Evolutionary conservation across 2,113 vertebrate species (phyloP), one percentile per base, ranked within the genome.

Genomic region (Carollia perspicillata): DNA sequence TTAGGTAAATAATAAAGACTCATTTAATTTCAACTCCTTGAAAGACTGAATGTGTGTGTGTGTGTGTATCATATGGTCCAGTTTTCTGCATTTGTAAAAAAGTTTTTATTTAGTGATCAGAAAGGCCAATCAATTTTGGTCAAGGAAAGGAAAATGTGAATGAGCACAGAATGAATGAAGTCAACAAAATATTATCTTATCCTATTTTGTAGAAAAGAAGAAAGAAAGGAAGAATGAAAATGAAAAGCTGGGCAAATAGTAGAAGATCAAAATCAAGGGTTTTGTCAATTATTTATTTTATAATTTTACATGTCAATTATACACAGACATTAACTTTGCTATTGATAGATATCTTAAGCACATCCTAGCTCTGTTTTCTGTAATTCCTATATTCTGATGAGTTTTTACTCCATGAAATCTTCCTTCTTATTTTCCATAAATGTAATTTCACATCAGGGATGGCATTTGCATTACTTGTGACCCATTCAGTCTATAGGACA

Each of bases 51-150:
- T 68, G 17, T 55, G 40, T 81, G 55, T 60, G 51, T 55, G 20
- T 80, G 23, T 51, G 33, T 84, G 1, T 58, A 14, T 9, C 17
- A 14, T 77, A 30, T 23, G 13, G 40, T 35, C 35, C 55, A 28
- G 26, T 30, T 86, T 79, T 84, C 75, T 84, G 13, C 4, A 65
- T 87, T 74, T 75, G 26, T 72, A 30, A 68, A 30, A 77, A 55
- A 85, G 12, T 94, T 69, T 83, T 44, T 8, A 66, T 88, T 92
- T 87, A 92, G 40, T 72, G 40, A 88, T 80, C 49, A 95, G 58
- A 94, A 85, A 93, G 55, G 6, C 55, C 78, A 78, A 47, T 47
- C 22, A 84, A 40, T 88, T 51, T 92, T 78, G 37, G 26, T 89
- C 30, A 95, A 96, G 51, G 55, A 77, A 80, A 49, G 40, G 35